phyloP scores from a whole-genome alignment of 2,113 vertebrate species.

The Elephantulus edwardii region DNA sequence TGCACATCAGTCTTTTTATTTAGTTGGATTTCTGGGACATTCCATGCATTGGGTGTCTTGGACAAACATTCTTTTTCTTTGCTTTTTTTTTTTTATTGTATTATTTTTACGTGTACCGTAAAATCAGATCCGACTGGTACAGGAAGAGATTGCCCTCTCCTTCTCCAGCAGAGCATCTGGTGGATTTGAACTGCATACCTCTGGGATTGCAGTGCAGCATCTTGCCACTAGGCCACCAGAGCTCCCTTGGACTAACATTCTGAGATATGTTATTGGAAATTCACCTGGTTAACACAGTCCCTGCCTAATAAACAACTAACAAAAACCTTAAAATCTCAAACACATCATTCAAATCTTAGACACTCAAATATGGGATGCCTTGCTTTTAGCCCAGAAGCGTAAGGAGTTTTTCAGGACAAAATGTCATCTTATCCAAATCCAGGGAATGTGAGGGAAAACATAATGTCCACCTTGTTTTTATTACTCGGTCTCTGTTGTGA shows the following conservation, averaged over 20 bases:
- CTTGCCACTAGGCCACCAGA: too few relatives aligned
- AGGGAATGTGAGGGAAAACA: neutral
- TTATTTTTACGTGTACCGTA: too few relatives aligned
- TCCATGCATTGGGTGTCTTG: neutral
- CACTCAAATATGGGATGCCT: neutral
- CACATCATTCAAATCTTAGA: neutral
- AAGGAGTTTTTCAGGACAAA: neutral
- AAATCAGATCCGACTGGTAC: too few relatives aligned
- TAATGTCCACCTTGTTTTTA: neutral
- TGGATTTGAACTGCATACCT: too few relatives aligned
- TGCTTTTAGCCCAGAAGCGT: neutral
- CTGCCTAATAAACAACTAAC: neutral
- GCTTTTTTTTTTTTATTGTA: too few relatives aligned
- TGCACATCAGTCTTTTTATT: neutral
- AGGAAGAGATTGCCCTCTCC: too few relatives aligned
- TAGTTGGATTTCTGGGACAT: neutral
- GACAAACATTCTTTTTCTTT: neutral
- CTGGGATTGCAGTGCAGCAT: too few relatives aligned
- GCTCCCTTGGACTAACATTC: neutral
- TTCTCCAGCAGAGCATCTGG: too few relatives aligned
- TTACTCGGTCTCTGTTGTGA: neutral
- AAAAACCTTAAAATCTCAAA: neutral
- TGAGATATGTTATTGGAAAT: neutral
- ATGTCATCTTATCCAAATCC: neutral
- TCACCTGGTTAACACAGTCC: neutral